Evolutionary conservation across 2,797 vertebrate species (phyloP).

Genomic region (Ispidina picta): DNA sequence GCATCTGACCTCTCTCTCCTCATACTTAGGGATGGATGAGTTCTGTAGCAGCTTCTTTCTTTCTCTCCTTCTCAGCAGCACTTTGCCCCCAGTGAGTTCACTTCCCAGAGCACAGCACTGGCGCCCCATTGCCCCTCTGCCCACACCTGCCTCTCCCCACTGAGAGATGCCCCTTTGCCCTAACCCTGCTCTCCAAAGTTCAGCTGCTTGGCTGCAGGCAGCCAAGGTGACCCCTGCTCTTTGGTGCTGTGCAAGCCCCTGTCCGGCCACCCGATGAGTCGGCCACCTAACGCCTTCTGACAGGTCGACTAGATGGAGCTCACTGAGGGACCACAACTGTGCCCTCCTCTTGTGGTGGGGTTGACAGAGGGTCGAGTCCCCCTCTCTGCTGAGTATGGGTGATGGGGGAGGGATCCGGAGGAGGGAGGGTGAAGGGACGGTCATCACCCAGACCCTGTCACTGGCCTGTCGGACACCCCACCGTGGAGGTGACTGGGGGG

Average conservation of each 20-base stretch:
- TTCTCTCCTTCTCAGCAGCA: background rate
- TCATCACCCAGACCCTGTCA: background rate
- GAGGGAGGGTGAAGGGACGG: background rate
- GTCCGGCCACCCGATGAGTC: background rate
- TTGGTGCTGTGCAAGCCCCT: background rate
- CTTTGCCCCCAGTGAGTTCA: rapidly evolving
- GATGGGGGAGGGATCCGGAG: too few species aligned
- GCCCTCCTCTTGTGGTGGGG: background rate
- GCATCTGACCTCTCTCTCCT: background rate
- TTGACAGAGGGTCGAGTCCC: background rate
- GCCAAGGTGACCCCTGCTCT: conserved; percentile 57
- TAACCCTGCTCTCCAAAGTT: conserved; percentile 13
- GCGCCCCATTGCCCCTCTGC: background rate
- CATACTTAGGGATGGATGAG: background rate
- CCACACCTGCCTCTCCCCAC: background rate
- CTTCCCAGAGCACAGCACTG: rapidly evolving
- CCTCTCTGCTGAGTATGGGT: rapidly evolving
- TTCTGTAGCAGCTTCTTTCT: background rate
- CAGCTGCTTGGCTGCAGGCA: conserved; percentile 19
- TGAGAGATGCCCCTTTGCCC: background rate
- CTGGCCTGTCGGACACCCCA: too few species aligned
- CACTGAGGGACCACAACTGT: rapidly evolving
- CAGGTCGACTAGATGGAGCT: background rate
- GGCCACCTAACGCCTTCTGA: background rate
- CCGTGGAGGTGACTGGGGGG: rapidly evolving